phyloP scores from a whole-genome alignment of 2,113 vertebrate species.

The Fregetta grallaria region DNA sequence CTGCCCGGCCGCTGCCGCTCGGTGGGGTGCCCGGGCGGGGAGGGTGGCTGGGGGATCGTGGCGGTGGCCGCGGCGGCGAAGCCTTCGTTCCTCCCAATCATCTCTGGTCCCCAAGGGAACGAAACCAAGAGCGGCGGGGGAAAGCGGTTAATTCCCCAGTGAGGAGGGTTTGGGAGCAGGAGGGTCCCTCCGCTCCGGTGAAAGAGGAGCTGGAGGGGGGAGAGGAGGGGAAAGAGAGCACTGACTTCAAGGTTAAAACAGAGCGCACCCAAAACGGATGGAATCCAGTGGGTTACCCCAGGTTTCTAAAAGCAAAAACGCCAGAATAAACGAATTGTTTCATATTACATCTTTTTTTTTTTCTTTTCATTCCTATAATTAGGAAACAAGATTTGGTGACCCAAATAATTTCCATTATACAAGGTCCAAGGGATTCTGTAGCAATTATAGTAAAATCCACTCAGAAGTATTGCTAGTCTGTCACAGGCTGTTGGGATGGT shows the following conservation, averaged over 20 bases:
- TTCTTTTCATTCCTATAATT: slow-evolving; percentile 6
- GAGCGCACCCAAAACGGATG: neutral
- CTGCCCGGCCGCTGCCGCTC: no score
- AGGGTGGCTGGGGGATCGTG: neutral
- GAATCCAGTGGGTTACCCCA: neutral
- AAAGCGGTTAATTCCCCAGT: neutral
- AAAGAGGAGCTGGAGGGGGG: neutral
- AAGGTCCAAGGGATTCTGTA: slow-evolving; percentile 11
- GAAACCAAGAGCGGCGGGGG: neutral
- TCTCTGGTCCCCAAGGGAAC: neutral
- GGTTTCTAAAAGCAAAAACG: neutral
- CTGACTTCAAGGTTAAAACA: slow-evolving; percentile 23
- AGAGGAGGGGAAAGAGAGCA: neutral
- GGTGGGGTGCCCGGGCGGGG: neutral
- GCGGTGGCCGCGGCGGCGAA: neutral
- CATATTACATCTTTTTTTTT: neutral
- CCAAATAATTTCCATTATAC: slow-evolving; percentile 34
- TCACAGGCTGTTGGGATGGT: neutral
- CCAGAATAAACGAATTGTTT: neutral
- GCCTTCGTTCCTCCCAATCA: neutral
- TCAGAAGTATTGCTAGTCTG: neutral
- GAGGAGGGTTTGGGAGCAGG: neutral
- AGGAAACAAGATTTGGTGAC: slow-evolving; percentile 27
- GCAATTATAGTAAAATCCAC: neutral
- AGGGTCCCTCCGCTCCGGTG: neutral